Evolutionary conservation across 1,140 invertebrate species (phyloP).

Genomic region (Hyles euphorbiae): DNA sequence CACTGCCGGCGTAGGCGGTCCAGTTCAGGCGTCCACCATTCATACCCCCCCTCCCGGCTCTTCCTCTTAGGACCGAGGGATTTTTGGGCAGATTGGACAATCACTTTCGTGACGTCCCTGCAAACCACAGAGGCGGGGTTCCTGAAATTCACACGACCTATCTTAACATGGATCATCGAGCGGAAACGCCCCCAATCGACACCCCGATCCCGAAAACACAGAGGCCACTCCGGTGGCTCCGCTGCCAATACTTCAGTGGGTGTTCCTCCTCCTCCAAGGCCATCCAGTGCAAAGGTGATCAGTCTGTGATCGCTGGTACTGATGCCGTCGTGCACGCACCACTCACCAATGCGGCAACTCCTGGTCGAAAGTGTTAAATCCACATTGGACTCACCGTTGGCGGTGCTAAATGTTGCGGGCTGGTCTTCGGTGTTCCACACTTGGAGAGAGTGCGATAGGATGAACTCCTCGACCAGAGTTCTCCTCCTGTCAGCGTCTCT

Average conservation of each 20-base stretch:
- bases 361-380: too few relatives aligned
- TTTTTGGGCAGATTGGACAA: conserved; percentile 1
- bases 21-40: conserved; percentile 30
- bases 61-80: too few relatives aligned
- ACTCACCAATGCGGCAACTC: too few relatives aligned
- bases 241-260: too few relatives aligned
- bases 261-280: background rate
- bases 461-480: too few relatives aligned
- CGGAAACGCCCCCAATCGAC: conserved; percentile 8
- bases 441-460: too few relatives aligned
- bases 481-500: background rate
- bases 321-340: conserved; percentile 5
- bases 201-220: conserved; percentile 5
- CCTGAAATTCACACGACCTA: conserved; percentile 6
- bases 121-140: background rate
- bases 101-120: conserved; percentile 1
- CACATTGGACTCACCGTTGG: too few relatives aligned
- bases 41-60: conserved; percentile 2
- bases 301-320: conserved; percentile 30
- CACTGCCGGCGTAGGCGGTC: conserved; percentile 12
- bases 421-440: background rate
- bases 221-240: background rate
- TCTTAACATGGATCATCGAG: conserved; percentile 7
- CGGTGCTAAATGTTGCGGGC: conserved; percentile 22
- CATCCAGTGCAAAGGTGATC: conserved; percentile 8